Evolutionary conservation across 1,140 invertebrate genomes (phyloP).

Genomic region (Nephotettix cincticeps): DNA sequence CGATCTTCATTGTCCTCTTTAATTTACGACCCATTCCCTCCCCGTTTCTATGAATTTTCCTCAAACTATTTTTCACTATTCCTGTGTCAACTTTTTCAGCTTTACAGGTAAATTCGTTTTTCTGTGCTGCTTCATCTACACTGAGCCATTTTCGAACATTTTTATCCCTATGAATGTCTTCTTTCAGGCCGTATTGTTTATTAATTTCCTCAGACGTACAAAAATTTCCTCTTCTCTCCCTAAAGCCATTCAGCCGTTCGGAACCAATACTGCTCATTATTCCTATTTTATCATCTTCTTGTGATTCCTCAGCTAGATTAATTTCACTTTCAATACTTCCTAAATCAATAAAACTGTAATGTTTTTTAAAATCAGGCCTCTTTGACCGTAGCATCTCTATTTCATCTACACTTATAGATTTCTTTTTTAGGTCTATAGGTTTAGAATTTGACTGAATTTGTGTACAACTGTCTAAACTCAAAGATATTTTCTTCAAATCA

Average conservation of each 20-base stretch:
- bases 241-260: slow-evolving; percentile 15
- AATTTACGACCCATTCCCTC: slow-evolving; percentile 27
- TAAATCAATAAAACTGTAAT: slow-evolving; percentile 38
- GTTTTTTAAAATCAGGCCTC: slow-evolving; percentile 31
- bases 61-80: slow-evolving; percentile 28
- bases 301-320: not conserved
- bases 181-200: slow-evolving; percentile 28
- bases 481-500: slow-evolving; percentile 22
- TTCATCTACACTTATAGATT: slow-evolving; percentile 41
- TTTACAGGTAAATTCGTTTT: slow-evolving; percentile 19
- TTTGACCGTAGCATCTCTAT: slow-evolving; percentile 34
- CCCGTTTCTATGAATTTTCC: slow-evolving; percentile 24
- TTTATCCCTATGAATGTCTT: slow-evolving; percentile 3
- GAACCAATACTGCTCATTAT: slow-evolving; percentile 11
- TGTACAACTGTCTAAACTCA: slow-evolving; percentile 17
- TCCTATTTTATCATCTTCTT: slow-evolving; percentile 31
- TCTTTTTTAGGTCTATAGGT: slow-evolving; percentile 28
- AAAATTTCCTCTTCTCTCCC: slow-evolving; percentile 29
- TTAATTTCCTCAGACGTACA: slow-evolving; percentile 36
- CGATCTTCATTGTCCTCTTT: slow-evolving; percentile 33
- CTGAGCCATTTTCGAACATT: slow-evolving; percentile 36
- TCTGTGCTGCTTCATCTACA: slow-evolving; percentile 30
- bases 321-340: slow-evolving; percentile 15
- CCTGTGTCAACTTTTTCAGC: slow-evolving; percentile 31
- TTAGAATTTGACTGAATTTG: not conserved